These are phyloP conservation scores for Olivierus martensii DNA, from an alignment of 1,140 invertebrate genomes.

Conservation along the genomic window DNA sequence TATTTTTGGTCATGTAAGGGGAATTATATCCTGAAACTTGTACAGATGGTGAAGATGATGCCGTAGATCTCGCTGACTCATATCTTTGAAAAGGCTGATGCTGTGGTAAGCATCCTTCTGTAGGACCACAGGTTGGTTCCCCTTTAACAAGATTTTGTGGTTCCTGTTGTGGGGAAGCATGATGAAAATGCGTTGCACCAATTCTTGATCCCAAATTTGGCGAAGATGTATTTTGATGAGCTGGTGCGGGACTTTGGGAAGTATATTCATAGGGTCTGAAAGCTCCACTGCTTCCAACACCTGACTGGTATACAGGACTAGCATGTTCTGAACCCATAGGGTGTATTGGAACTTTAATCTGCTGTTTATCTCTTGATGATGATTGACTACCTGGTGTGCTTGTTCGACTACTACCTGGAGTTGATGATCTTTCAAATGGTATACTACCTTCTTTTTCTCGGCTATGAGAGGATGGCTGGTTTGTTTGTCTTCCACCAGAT, in stretches of 20 bases:
- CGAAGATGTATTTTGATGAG: slow-evolving; percentile 16
- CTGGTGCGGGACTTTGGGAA: slow-evolving; percentile 12
- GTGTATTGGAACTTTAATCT: slow-evolving; percentile 1
- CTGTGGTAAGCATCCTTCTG: slow-evolving; percentile 8
- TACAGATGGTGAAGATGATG: not conserved
- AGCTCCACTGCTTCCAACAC: slow-evolving; percentile 11
- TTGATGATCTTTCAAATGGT: slow-evolving; percentile 3
- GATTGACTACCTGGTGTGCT: not conserved
- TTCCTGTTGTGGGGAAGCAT: slow-evolving; percentile 10
- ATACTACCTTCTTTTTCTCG: slow-evolving; percentile 2
- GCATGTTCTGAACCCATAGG: slow-evolving; percentile 5
- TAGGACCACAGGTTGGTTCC: slow-evolving; percentile 22
- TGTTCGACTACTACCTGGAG: slow-evolving; percentile 1
- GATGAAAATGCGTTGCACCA: slow-evolving; percentile 9
- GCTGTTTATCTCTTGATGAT: slow-evolving; percentile 3
- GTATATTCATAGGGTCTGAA: slow-evolving; percentile 19
- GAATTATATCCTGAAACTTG: not conserved
- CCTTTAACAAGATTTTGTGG: slow-evolving; percentile 19
- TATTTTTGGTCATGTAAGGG: slow-evolving; percentile 4
- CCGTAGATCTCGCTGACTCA: not conserved
- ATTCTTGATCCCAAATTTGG: slow-evolving; percentile 1
- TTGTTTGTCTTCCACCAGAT: not conserved
- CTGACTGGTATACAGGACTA: slow-evolving; percentile 8
- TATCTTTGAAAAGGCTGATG: too few relatives aligned
- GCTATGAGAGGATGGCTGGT: not conserved